Evolutionary conservation across 2,888 invertebrate genomes (phyloP), one percentile per base, ranked within the genome.

Genomic region (Melipona bicolor): DNA sequence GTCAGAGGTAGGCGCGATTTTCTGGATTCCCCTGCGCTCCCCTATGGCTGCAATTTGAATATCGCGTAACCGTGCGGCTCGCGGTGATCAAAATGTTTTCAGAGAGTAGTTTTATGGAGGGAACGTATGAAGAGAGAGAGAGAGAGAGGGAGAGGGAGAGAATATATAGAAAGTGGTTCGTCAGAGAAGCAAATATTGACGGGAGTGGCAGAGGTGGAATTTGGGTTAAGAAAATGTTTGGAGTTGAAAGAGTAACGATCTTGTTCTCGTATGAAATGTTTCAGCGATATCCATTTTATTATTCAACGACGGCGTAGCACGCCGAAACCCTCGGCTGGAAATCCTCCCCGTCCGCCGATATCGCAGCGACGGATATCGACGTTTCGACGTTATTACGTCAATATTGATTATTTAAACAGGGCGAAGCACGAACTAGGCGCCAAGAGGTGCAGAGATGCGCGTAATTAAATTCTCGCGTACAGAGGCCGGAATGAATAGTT

Each of bases 381-480:
- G 64, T 65, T 70, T 81, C 68, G 50, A 80, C 81, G 69, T 81
- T 81, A 70, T 74, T 74, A 65, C 69, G 69, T 64, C 81, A 81
- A 81, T 81, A 81, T 81, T 81, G 81, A 74, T 81, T 81, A 65
- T 59, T 81, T 81, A 81, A 81, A 81, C 69, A 56, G 64, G 73
- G 24, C 50, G 73, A 64, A 64, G 73, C 64, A 27, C 21, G 69
- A 74, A 59, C 68, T 54, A 64, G 50, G 49, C 13, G 36, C 27
- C 13, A 50, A 36, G 73, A 11, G 59, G 17, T 27, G 50, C 72
- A 11, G 62, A 49, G 54, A n/a, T 2, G 54, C 52, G 81, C 59
- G 69, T 81, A 81, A 81, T 81, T 81, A 81, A 74, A 81, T 74
- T 81, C 81, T 73, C 62, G 54, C 67, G 52, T 24, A 21, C 24